phyloP scores from a whole-genome alignment of 2,113 vertebrate genomes.

The Corythornis madagascariensis region DNA sequence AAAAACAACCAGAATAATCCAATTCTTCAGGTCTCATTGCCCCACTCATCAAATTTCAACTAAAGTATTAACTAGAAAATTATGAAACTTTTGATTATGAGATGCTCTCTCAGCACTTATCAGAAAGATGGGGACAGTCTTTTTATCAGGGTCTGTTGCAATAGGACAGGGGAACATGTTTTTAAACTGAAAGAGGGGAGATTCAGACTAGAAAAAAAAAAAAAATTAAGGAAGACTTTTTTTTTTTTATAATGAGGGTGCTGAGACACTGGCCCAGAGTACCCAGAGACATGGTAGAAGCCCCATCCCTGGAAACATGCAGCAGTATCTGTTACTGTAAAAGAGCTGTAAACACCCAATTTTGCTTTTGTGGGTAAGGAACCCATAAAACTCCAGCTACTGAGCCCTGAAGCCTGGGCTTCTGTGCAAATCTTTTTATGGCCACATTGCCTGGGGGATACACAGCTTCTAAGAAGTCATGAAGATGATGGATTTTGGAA shows the following conservation, averaged over 20 bases:
- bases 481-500: neutral
- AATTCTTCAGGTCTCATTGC: neutral
- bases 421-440: neutral
- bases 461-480: neutral
- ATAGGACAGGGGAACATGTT: neutral
- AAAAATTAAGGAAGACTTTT: neutral
- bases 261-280: neutral
- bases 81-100: neutral
- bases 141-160: neutral
- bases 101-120: neutral
- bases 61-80: neutral
- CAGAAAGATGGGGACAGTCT: neutral
- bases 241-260: neutral
- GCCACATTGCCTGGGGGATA: neutral
- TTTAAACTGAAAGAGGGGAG: neutral
- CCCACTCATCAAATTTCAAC: neutral
- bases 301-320: neutral
- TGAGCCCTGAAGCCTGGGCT: neutral
- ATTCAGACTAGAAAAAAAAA: neutral
- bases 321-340: slow-evolving; percentile 3
- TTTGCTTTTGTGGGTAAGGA: neutral
- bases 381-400: neutral
- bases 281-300: neutral
- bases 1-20: neutral
- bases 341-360: neutral